Base-by-base conservation (phyloP, 2,113 vertebrate species). In the Ictidomys tridecemlineatus region DNA sequence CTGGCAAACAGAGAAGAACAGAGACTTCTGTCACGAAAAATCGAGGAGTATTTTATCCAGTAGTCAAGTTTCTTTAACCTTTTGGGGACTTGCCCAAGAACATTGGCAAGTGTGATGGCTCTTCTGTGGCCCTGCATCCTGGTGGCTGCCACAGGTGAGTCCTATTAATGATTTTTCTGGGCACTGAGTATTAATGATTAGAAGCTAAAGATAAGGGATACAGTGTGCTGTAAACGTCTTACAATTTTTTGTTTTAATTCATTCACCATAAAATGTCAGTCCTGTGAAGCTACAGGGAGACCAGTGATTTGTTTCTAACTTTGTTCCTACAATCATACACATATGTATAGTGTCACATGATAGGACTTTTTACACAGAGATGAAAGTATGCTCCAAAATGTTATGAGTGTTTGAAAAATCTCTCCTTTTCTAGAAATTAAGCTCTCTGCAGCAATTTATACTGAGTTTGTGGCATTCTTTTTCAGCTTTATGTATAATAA, bases 131-230 rank as follows among this genome's bases (percentile, higher is more conserved):
- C 85, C 87, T 94, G 96, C 48, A 1, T 97, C 95, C 93, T 97
- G 92, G 51, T 88, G 77, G 85, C 94, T 76, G 80, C 83, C 24
- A 93, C 94, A 76, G 98, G 98, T 98, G 93, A 97, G 97, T 97
- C 63, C 34, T 69, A n/a, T 76, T 6, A 30, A 20, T n/a, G 84
- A 37, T 85, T 85, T 53, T 45, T 53, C 51, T 7, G 8, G 26
- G 69, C 69, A 5, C 1, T 26, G 58, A 28, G 8, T 37, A 6
- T 37, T 85, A 76, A 67, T 28, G 48, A 79, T 65, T 24, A 53
- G 37, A 67, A 79, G 37, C 20, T 34, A n/a, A 17, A 84, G 80
- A 58, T 17, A 26, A 0, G 37, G 22, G 58, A 39, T 87, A 8
- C 14, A 7, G 5, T 20, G 53, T 92, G 82, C 61, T 45, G 0